Conservation (phyloP, 2,888 invertebrate species). For the Cantharis rufa region DNA sequence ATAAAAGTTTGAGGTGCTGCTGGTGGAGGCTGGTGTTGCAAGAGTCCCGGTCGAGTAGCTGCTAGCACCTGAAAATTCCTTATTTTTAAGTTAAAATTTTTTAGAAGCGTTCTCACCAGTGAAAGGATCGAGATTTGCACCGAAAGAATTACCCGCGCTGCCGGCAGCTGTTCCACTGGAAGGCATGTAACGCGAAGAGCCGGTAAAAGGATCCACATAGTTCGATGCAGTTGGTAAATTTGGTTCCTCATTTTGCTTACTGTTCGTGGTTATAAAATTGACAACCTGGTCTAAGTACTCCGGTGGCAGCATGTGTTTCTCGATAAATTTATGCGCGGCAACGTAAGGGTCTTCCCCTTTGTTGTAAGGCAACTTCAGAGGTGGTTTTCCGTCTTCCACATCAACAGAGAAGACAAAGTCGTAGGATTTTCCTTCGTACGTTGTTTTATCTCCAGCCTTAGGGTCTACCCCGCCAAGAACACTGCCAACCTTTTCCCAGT, state of each 20-base stretch:
- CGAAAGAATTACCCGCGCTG: constrained; percentile 36
- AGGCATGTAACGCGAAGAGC: constrained; percentile 67
- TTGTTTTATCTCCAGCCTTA: constrained; percentile 70
- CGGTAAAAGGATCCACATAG: constrained; percentile 72
- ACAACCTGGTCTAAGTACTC: constrained; percentile 89
- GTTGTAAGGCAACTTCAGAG: constrained; percentile 91
- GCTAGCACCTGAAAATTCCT: constrained; percentile 42
- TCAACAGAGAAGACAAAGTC: constrained; percentile 97
- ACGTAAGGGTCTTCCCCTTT: constrained; percentile 88
- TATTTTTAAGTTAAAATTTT: constrained; percentile 1
- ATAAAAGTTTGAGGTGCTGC: constrained; percentile 43
- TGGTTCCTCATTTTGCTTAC: constrained; percentile 56
- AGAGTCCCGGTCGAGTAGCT: neutral
- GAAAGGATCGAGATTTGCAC: constrained; percentile 61
- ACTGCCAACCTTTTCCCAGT: constrained; percentile 88
- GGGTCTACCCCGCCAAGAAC: constrained; percentile 78
- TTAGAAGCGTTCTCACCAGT: constrained; percentile 55
- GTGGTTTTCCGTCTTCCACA: constrained; percentile 85
- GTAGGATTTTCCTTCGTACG: constrained; percentile 87
- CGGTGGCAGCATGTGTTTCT: constrained; percentile 81
- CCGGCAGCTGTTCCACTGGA: constrained; percentile 46
- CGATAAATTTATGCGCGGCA: constrained; percentile 88
- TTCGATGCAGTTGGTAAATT: constrained; percentile 49
- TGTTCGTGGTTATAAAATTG: constrained; percentile 87
- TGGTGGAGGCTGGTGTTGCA: neutral